Evolutionary conservation across 2,888 invertebrate species (phyloP), one percentile per base, ranked within the genome.

Genomic region (Heliothis peltigera): DNA sequence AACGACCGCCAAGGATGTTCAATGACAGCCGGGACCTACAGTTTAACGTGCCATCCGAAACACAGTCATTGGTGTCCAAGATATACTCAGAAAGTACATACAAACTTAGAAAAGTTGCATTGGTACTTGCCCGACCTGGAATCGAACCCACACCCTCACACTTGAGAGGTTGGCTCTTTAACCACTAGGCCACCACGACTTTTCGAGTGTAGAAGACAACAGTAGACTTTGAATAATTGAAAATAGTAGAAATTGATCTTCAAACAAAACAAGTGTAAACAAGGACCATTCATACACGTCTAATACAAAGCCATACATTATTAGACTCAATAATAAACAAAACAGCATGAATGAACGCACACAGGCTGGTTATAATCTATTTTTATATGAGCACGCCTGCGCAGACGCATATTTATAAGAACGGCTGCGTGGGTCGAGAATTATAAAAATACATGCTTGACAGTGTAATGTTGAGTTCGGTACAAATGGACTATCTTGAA

Each of bases 381-480:
- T 71, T 79, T 76, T 71, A 75, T 61, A 73, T 63, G 64, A 57
- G 10, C 22, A 28, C 63, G 68, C 80, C 57, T 67, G 74, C 59
- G 54, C 59, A 57, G 49, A 55, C 54, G 62, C 57, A 52, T 79
- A 72, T 76, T 69, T 78, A 74, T 74, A 69, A 49, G 15, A 62
- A 53, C 32, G 44, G 65, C 43, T 60, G 79, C 80, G 81, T 81
- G 81, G 80, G 81, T 70, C 67, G 78, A 47, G 54, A 56, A 69
- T 51, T 62, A 75, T 63, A 74, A 77, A 81, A 73, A 81, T 74
- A 72, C 60, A 49, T 54, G 67, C 56, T 69, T 64, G 65, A 79
- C 79, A 75, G 57, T 73, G 64, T 67, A 64, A 63, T 28, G 25
- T 68, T 39, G 64, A 17, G 64, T 10, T 17, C 17, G 4, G 72